phyloP scores from a whole-genome alignment of 2,888 invertebrate genomes.

The Andricus curvator region DNA sequence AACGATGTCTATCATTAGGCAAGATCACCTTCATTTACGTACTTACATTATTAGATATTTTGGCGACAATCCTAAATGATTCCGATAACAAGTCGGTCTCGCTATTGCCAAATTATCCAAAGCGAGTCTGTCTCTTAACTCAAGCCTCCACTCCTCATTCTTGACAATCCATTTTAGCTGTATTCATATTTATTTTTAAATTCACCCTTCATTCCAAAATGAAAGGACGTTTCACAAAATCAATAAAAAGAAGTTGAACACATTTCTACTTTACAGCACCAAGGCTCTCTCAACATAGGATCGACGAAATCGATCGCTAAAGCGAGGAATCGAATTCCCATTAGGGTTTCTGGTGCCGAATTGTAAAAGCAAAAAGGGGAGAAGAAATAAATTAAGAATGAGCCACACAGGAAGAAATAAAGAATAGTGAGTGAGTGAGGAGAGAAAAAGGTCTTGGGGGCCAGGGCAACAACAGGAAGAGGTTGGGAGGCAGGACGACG shows the following conservation, averaged over 20 bases:
- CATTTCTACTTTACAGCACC: too few species aligned
- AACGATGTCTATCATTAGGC: constrained; percentile 47
- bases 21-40: constrained; percentile 43
- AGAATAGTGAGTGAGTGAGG: neutral
- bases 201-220: too few species aligned
- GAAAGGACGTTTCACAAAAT: too few species aligned
- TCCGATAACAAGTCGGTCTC: constrained; percentile 54
- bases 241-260: too few species aligned
- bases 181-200: neutral
- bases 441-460: neutral
- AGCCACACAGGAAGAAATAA: neutral
- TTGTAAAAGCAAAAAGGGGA: neutral
- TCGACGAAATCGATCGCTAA: neutral
- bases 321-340: neutral
- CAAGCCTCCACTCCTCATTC: neutral
- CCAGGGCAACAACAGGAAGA: constrained; percentile 42
- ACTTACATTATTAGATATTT: constrained; percentile 56
- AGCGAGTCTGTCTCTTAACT: neutral
- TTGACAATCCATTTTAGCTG: neutral
- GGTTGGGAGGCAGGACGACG: constrained; percentile 36
- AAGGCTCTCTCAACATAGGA: neutral
- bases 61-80: constrained; percentile 62
- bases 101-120: constrained; percentile 54
- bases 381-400: constrained; percentile 12
- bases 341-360: constrained; percentile 5